phyloP scores from a whole-genome alignment of 2,797 vertebrate genomes.

The Hydrolagus colliei region DNA sequence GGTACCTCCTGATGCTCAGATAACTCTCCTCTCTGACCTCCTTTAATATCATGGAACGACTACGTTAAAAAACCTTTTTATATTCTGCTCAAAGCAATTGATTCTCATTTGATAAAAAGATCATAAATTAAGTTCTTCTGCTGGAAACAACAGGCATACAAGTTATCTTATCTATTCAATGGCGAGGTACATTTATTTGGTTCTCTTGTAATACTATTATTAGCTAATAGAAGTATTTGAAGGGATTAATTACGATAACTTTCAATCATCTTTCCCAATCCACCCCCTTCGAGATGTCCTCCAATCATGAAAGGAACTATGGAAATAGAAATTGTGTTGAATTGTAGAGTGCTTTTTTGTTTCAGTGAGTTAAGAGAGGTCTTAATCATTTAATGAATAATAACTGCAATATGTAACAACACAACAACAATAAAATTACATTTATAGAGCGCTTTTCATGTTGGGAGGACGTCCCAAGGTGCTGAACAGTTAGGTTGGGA shows the following conservation, averaged over 20 bases:
- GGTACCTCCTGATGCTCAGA: too few species aligned
- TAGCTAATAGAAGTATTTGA: not conserved
- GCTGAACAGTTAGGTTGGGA: too few species aligned
- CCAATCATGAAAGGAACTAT: too few species aligned
- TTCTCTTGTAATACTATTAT: not conserved
- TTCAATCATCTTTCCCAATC: not conserved
- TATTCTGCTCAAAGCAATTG: not conserved
- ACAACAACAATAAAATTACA: too few species aligned
- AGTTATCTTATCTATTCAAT: not conserved
- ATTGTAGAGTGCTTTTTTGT: not conserved
- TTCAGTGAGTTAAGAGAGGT: not conserved
- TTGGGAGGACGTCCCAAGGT: too few species aligned
- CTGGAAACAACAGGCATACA: not conserved
- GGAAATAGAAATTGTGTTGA: too few species aligned
- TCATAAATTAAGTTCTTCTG: not conserved
- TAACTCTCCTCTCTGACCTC: too few species aligned
- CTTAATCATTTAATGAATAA: not conserved
- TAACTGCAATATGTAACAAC: not conserved
- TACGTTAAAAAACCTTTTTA: too few species aligned
- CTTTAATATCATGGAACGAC: too few species aligned
- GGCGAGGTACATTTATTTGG: not conserved
- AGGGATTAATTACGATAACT: not conserved
- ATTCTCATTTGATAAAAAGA: not conserved
- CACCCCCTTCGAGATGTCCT: too few species aligned
- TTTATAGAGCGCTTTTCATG: too few species aligned